Evolutionary conservation across 1,140 invertebrate species (phyloP).

Genomic region (Cherax quadricarinatus): DNA sequence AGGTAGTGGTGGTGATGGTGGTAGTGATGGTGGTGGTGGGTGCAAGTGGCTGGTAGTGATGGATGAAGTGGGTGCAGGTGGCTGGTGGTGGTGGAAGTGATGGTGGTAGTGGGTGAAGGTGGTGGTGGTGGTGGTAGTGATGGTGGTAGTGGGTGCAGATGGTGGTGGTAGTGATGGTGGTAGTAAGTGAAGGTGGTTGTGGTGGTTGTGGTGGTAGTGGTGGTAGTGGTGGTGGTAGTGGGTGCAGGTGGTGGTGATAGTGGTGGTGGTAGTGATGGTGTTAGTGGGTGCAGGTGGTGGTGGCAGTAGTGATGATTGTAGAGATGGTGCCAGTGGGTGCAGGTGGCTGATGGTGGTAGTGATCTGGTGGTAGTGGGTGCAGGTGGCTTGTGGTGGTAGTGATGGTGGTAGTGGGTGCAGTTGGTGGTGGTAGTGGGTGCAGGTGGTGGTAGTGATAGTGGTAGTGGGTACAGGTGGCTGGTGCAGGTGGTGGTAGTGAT

Average conservation of each 20-base stretch:
- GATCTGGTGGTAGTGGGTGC: neutral
- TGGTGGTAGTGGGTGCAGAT: neutral
- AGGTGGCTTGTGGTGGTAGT: neutral
- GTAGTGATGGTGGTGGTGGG: too few species aligned
- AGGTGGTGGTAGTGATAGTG: neutral
- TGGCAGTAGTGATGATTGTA: neutral
- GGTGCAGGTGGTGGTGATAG: too few species aligned
- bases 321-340: too few species aligned
- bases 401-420: neutral
- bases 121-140: neutral
- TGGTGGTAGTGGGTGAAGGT: neutral
- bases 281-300: too few species aligned
- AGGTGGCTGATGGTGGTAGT: neutral
- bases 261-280: too few species aligned
- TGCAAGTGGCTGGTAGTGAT: neutral
- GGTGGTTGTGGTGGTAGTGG: neutral
- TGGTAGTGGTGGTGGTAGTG: neutral
- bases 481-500: neutral
- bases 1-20: too few species aligned
- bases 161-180: too few species aligned
- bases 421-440: neutral
- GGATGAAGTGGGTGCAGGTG: neutral
- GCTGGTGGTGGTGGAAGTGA: neutral
- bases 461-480: too few species aligned
- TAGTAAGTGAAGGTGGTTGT: neutral